Base-by-base conservation (phyloP, 2,888 invertebrate species). In the Lucinisca nassula region DNA sequence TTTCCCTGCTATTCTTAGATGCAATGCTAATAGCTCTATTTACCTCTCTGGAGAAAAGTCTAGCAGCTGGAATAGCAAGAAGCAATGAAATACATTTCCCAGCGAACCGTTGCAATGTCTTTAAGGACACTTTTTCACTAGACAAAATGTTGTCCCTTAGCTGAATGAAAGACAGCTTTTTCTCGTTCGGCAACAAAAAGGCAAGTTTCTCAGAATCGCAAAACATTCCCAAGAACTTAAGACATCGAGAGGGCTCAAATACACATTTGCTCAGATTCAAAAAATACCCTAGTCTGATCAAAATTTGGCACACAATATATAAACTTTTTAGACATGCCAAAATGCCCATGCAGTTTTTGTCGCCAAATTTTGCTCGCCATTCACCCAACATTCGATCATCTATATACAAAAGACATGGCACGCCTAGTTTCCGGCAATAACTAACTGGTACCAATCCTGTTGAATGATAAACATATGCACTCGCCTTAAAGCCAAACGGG, bases 401-500 rank as follows among this genome's bases (percentile, higher is more conserved):
- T 17, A 83, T 87, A 45, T 83, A 83, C 35, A 61, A 40, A 0
- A 79, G 37, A 17, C n/a, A 37, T 37, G 79, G 55, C 0, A 79
- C 76, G 14, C 79, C 82, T 32, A 83, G n/a, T 0, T 37, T 8
- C 24, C 82, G 12, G 61, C 73, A 75, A 32, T 82, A 78, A 0
- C 73, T 55, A 14, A 61, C 45, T 27, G 78, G 40, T n/a, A 49
- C 67, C 32, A 82, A 40, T 17, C 38, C 67, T 27, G 74, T 61
- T 21, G 82, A 24, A 1, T 84, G 77, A 40, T 84, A 87, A 58
- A 84, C 55, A 61, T 35, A 81, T 6, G 87, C 78, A 74, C 77
- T 75, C 1, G 79, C 67, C 72, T 88, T 88, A 40, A 82, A 82
- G 8, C 87, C 87, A 61, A 87, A 87, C 8, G 49, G 78, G 17